Evolutionary conservation across 1,140 invertebrate genomes (phyloP).

Genomic region (Planococcus citri): DNA sequence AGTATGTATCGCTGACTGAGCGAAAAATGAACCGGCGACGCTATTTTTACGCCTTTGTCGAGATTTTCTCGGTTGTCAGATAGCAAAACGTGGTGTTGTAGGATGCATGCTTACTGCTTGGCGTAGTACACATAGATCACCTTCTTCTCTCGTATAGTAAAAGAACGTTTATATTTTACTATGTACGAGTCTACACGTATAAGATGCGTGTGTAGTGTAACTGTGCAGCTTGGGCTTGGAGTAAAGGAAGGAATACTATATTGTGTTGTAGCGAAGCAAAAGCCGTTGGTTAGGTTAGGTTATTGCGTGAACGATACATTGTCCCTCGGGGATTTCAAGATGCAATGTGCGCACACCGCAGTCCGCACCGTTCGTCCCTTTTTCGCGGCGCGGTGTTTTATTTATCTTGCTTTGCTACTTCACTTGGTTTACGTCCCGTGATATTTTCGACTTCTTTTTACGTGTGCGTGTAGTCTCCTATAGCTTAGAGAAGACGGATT

Average conservation of each 20-base stretch:
- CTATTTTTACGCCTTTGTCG: too few relatives aligned
- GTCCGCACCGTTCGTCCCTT: constrained; percentile 11
- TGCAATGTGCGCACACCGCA: neutral
- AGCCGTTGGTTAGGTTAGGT: constrained; percentile 19
- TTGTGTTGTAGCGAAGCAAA: neutral
- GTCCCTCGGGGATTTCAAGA: constrained; percentile 4
- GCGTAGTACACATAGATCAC: too few relatives aligned
- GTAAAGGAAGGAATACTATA: neutral
- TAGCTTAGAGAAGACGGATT: too few relatives aligned
- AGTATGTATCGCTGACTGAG: too few relatives aligned
- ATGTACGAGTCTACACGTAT: too few relatives aligned
- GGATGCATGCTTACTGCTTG: too few relatives aligned
- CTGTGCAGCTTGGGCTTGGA: neutral
- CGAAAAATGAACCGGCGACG: too few relatives aligned
- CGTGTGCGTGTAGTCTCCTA: neutral
- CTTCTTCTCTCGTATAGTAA: too few relatives aligned
- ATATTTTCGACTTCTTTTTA: constrained; percentile 7
- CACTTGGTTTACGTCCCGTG: neutral
- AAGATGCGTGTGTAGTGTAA: too few relatives aligned
- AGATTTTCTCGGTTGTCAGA: too few relatives aligned
- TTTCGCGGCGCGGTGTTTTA: neutral
- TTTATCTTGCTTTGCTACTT: neutral
- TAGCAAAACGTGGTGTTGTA: too few relatives aligned
- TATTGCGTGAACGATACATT: constrained; percentile 16
- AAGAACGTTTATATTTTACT: too few relatives aligned